Evolutionary conservation across 2,113 vertebrate species (phyloP), one percentile per base, ranked within the genome.

Genomic region (Hemibagrus wyckioides): DNA sequence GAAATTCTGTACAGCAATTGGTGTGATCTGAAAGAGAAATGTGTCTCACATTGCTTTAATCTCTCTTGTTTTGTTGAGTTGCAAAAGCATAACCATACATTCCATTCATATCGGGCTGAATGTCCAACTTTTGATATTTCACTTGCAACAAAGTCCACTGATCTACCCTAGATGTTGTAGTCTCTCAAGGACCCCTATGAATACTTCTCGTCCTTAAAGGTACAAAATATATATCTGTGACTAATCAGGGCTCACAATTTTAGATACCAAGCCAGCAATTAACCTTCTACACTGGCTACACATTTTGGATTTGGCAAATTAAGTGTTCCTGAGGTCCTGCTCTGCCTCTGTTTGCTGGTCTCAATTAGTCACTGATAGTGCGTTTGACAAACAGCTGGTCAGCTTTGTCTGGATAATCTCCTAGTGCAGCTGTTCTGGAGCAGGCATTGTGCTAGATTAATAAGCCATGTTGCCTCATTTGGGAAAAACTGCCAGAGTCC

Each of bases 321-420:
- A 84, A 89, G 87, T 73, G 90, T 90, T 91, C 88, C 92, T 41
- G 84, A 91, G 75, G 82, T 85, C 41, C 50, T 90, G 83, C 92
- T 91, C 91, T 89, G 82, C 86, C 89, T 89, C 91, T 94, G 86
- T 90, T 94, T 89, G 90, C 94, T 89, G 91, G 90, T 95, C 93
- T 94, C 94, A 94, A 95, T 95, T 95, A 95, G 93, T 94, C 92
- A 93, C 92, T 91, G 92, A 95, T 94, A 93, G 91, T 90, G 91
- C 92, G 94, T 93, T 92, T 91, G 92, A 93, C 89, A 91, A 96
- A 95, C 95, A 95, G 93, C 95, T 96, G 95, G 94, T 94, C 93
- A 91, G 92, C 92, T 94, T 92, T 94, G 94, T 92, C 93, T 93
- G 92, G 92, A 93, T 94, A 95, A 95, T 95, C 93, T 95, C 92